Evolutionary conservation across 2,113 vertebrate genomes (phyloP).

Genomic region (Candoia aspera): DNA sequence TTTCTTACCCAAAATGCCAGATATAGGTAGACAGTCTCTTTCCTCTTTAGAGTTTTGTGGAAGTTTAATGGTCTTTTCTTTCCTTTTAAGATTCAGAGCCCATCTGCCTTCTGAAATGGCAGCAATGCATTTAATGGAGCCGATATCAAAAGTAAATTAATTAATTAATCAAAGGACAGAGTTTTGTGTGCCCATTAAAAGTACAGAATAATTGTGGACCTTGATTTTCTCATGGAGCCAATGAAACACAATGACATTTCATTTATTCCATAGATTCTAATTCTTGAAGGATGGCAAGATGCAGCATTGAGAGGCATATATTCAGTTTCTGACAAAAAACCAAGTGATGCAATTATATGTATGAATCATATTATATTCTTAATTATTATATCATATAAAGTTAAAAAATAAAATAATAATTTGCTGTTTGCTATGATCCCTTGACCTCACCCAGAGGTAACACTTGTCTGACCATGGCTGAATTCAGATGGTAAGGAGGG

Average conservation of each 20-base stretch:
- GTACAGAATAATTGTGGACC: not conserved
- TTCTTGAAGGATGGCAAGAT: not conserved
- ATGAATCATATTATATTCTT: not conserved
- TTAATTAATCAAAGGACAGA: not conserved
- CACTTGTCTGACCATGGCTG: too few relatives aligned
- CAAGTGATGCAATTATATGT: not conserved
- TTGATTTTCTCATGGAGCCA: not conserved
- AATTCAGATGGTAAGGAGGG: too few relatives aligned
- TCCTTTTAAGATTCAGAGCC: not conserved
- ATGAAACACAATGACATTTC: too few relatives aligned
- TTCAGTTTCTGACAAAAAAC: not conserved
- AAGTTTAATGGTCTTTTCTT: not conserved
- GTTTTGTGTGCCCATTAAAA: not conserved
- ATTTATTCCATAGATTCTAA: not conserved
- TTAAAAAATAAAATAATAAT: too few relatives aligned
- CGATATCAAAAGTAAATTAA: too few relatives aligned
- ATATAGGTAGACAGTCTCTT: too few relatives aligned
- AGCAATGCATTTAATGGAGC: not conserved
- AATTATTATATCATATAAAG: too few relatives aligned
- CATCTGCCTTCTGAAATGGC: not conserved
- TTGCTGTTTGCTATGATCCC: too few relatives aligned
- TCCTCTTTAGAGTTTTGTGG: not conserved
- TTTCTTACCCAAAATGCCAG: conserved; percentile 27
- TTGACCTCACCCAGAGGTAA: too few relatives aligned
- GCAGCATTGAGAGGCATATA: not conserved